Evolutionary conservation across 2,113 vertebrate genomes (phyloP), one percentile per base, ranked within the genome.

Genomic region (Vulpes vulpes): DNA sequence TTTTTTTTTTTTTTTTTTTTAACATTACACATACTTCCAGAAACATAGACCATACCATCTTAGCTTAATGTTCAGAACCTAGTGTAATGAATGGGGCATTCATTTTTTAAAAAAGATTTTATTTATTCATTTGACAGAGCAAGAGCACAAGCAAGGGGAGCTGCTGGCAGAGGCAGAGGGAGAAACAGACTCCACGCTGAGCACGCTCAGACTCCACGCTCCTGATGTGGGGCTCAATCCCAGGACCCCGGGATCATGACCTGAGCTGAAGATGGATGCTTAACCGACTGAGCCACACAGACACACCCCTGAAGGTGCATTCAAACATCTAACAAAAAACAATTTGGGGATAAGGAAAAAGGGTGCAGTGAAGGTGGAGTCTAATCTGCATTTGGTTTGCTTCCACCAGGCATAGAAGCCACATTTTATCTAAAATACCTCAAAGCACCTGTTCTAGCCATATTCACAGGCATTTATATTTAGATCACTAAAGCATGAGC

Each of bases 351-450:
- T 22, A n/a, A 78, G 62, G 74, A 53, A 32, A 91, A 95, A 81
- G 20, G 4, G 20, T 49, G 4, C 51, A 22, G 53, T 59, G 64
- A 55, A 76, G 64, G 76, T n/a, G 73, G 38, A 71, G 23, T 89
- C 60, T 64, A 38, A 89, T n/a, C 53, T 96, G 84, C 11, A 78
- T 3, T 20, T 78, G 73, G 4, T 30, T 76, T 53, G n/a, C 53
- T 76, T 85, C 57, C 27, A 76, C 11, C n/a, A 91, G 30, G 49
- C 10, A 38, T 19, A 55, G 93, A 78, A 79, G 53, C 35, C 87
- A 62, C 30, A 16, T 91, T 93, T 96, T 91, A 53, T 57, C 71
- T 94, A 27, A 92, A 89, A 93, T 35, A 27, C 64, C 49, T 89
- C 83, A 38, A 81, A 89, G n/a, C 38, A 69, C 79, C 76, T 94